A percentile compares a stretch with the other conserved stretches of the same genome.
Evolutionary conservation across 2,797 vertebrate genomes (phyloP).

Genomic region (Crenuchus spilurus): DNA sequence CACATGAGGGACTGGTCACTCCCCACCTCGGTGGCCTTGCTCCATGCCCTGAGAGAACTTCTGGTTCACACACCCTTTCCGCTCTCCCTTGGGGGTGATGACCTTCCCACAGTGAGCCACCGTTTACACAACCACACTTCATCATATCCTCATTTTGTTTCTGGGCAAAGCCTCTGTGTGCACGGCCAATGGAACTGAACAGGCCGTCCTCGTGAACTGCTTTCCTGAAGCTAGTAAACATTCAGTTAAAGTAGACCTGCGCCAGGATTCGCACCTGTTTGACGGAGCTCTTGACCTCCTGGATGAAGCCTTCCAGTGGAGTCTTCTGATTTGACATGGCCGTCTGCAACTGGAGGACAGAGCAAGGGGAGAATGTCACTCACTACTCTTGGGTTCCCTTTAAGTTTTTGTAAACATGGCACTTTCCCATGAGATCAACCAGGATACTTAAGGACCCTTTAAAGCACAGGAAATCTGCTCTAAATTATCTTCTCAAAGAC

Average conservation of each 20-base stretch:
- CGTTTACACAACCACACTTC: constrained; percentile 32
- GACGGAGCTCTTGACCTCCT: constrained; percentile 2
- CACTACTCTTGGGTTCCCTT: constrained; percentile 27
- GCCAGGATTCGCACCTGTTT: constrained; percentile 31
- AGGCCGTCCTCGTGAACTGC: background rate
- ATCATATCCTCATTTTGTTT: constrained; percentile 65
- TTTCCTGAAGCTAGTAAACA: constrained; percentile 29
- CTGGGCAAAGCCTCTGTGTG: background rate
- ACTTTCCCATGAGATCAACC: constrained; percentile 36
- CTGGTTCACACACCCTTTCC: constrained; percentile 54
- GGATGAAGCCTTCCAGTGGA: constrained; percentile 31
- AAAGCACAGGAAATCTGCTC: constrained; percentile 48
- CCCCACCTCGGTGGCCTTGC: constrained; percentile 37
- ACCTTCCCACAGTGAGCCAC: constrained; percentile 45
- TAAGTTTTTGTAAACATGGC: constrained; percentile 52
- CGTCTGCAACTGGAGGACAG: constrained; percentile 46
- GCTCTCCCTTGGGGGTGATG: constrained; percentile 43
- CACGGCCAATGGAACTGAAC: background rate
- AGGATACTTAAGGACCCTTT: background rate
- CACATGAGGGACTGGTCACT: constrained; percentile 22
- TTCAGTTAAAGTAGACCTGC: background rate
- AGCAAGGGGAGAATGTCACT: constrained; percentile 36
- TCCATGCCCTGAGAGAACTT: constrained; percentile 26
- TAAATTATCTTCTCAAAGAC: constrained; percentile 41
- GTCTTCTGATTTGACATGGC: constrained; percentile 40